Evolutionary conservation across 2,797 vertebrate genomes (phyloP), one percentile per base, ranked within the genome.

Genomic region (Champsocephalus gunnari): DNA sequence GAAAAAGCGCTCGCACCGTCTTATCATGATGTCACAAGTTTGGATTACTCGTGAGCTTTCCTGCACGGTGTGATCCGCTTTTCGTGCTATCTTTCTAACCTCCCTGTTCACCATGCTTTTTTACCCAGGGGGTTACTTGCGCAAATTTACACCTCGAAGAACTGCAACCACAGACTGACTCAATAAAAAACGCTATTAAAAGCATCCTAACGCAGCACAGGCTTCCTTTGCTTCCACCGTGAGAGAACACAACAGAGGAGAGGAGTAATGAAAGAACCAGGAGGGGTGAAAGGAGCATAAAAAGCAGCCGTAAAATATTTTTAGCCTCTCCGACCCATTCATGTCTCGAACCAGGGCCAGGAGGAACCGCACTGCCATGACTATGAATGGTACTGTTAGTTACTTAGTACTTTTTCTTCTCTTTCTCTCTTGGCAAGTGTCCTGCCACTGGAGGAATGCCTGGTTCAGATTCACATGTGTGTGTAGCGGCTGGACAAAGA

Each of bases 301-400:
- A 90, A 92, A 82, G 77, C 24, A 74, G 83, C 88, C 80, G 73
- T 90, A 87, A 92, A 91, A 89, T 90, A 91, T 89, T 91, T 94
- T 93, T 93, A 93, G 91, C 91, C 74, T 77, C 34, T 38, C 73
- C 60, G 57, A 85, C 83, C 73, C 88, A 88, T 92, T 92, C 86
- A 91, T 83, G 88, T 82, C 80, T 83, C 59, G 66, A 84, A 77
- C 71, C 67, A 8, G 61, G 54, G 84, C 84, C 90, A 90, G 73
- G 71, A 83, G 66, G 81, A 89, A 89, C 83, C 90, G 77, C 86
- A 81, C 53, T 78, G 81, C 87, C 81, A 80, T 88, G 87, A 88
- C 90, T 85, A 84, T 90, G 93, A 94, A 94, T 91, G 92, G 86
- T 84, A 74, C 82, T 89, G 89, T 91, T 92, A 77, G 84, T 70